Evolutionary conservation across 2,797 vertebrate species (phyloP), one percentile per base, ranked within the genome.

Genomic region (Mustela erminea): DNA sequence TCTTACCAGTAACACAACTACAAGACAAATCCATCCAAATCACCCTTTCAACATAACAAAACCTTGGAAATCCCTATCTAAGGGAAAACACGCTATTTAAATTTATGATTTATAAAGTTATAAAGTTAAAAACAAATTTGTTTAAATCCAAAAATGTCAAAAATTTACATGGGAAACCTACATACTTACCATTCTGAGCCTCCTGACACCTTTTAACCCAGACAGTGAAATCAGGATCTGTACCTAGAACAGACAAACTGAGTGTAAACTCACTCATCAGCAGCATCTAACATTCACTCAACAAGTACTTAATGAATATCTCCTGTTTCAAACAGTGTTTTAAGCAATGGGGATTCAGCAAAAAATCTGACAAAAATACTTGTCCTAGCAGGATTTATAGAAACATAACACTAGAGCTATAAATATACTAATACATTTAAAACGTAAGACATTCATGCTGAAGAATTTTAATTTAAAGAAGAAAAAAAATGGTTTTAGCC

Each of bases 151-250:
- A 85, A 91, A 93, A 85, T 43, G 56, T 86, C 32, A 81, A 93
- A 78, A 35, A 15, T 12, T 90, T 54, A 85, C 41, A 87, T 32
- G 4, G 41, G 23, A 96, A 95, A 90, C 21, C 32, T 84, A 80
- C 46, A 87, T 54, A 98, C 99, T 99, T 98, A 99, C 99, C 98
- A 0, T 97, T 98, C 98, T 99, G 98, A 93, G 98, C 99, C 98
- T 99, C 99, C 96, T 99, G 99, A 98, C 99, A 99, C 54, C 97
- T 99, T 98, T 99, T 99, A 97, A 99, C 99, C 99, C 99, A 99
- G 95, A 98, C 77, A 97, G 98, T 98, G 98, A 99, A 99, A 14
- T 98, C 98, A 96, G 98, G 97, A 97, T 99, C 99, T 85, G 99
- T 98, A 98, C 95, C 99, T 99, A 98, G n/a, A 97, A 98, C 97